These are phyloP conservation scores for Sorex fumeus DNA, from an alignment of 2,113 vertebrate species.

Conservation along the genomic window DNA sequence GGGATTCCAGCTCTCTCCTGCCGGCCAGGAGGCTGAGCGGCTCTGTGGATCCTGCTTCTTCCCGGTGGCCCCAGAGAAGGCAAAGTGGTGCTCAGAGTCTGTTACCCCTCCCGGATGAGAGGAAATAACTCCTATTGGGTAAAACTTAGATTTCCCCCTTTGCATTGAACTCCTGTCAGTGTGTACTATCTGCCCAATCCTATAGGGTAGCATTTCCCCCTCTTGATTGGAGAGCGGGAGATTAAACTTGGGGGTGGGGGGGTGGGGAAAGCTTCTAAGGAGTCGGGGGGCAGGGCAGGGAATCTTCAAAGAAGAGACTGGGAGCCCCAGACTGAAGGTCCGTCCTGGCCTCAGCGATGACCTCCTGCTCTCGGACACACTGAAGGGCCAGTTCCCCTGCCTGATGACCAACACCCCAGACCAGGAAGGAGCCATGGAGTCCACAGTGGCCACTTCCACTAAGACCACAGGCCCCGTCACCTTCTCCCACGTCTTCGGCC, in stretches of 20 bases:
- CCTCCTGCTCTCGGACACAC: neutral
- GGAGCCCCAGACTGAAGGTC: neutral
- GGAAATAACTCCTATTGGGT: neutral
- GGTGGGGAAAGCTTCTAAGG: neutral
- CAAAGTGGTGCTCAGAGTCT: neutral
- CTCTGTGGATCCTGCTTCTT: neutral
- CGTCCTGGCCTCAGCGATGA: neutral
- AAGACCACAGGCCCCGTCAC: slow-evolving; percentile 81
- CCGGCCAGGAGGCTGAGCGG: neutral
- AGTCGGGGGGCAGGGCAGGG: slow-evolving; percentile 31
- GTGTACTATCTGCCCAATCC: neutral
- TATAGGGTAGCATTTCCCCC: neutral
- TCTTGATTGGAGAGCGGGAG: too few relatives aligned
- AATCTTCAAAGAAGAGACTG: neutral
- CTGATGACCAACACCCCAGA: slow-evolving; percentile 64
- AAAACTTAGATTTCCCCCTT: slow-evolving; percentile 2
- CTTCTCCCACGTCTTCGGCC: slow-evolving; percentile 90
- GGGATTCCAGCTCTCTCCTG: neutral
- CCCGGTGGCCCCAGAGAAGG: neutral
- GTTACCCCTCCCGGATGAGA: neutral
- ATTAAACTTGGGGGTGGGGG: too few relatives aligned
- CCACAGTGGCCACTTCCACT: slow-evolving; percentile 66
- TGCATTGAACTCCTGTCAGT: neutral
- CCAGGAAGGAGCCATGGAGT: slow-evolving; percentile 84
- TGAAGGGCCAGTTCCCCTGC: neutral